phyloP scores from a whole-genome alignment of 2,797 vertebrate genomes.

The Somateria mollissima region DNA sequence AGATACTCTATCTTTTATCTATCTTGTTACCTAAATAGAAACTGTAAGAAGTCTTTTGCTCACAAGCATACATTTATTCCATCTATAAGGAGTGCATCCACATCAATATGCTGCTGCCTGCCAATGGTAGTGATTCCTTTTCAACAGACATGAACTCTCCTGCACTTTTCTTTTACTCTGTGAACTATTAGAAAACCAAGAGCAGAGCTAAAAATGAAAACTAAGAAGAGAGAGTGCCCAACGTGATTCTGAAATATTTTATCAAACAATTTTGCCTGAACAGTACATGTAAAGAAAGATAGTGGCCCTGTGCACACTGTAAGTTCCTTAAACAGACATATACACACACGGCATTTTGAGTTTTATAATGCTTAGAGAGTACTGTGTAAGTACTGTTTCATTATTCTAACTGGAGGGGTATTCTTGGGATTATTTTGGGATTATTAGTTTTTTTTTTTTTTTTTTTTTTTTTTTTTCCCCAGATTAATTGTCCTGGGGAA shows the following conservation, averaged over 20 bases:
- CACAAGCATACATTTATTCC: not conserved
- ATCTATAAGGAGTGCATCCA: not conserved
- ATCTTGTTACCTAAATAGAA: not conserved
- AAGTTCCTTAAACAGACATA: not conserved
- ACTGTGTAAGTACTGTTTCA: not conserved
- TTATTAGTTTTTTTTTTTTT: not conserved
- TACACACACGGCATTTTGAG: accelerated
- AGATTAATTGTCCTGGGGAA: no score
- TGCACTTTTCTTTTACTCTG: not conserved
- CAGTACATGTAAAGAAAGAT: not conserved
- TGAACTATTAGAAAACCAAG: not conserved
- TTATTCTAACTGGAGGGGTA: not conserved
- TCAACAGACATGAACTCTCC: not conserved
- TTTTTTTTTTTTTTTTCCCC: no score
- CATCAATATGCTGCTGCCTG: not conserved
- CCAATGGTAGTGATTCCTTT: not conserved
- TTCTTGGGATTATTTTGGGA: not conserved
- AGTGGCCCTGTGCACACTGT: not conserved
- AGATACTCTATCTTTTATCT: not conserved
- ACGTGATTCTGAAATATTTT: not conserved
- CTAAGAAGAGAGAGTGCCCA: not conserved
- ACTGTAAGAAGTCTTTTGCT: not conserved
- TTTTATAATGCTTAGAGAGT: not conserved
- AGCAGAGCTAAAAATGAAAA: not conserved
- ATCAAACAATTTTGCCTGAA: not conserved